phyloP scores from a whole-genome alignment of 2,797 vertebrate species.

The Falco concolor region DNA sequence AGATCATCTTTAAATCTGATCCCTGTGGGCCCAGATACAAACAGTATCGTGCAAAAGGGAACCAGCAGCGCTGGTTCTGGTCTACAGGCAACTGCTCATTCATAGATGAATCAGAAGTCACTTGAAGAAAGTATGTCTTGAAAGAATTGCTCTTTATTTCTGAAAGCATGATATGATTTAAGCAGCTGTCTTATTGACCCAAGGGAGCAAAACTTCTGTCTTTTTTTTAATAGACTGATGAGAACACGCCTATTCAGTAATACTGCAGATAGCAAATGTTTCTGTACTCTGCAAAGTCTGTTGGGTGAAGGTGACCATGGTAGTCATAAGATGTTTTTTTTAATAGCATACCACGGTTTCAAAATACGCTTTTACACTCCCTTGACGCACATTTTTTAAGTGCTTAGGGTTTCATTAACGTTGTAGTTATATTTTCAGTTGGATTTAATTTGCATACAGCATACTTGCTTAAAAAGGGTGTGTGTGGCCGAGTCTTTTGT shows the following conservation, averaged over 20 bases:
- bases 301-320: background rate
- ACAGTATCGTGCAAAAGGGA: background rate
- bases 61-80: background rate
- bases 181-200: conserved; percentile 24
- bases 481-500: background rate
- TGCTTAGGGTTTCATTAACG: conserved; percentile 6
- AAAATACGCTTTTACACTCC: background rate
- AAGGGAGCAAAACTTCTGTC: background rate
- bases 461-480: background rate
- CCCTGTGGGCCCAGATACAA: background rate
- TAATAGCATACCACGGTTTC: background rate
- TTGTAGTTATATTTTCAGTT: background rate
- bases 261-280: conserved; percentile 10
- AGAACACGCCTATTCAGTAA: conserved; percentile 9
- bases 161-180: background rate
- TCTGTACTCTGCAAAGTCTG: background rate
- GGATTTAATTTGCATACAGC: conserved; percentile 32
- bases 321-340: conserved; percentile 1
- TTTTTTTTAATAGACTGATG: background rate
- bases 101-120: background rate
- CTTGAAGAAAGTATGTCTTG: background rate
- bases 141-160: background rate
- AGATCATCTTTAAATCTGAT: background rate
- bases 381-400: background rate
- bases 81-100: background rate